Evolutionary conservation across 2,797 vertebrate genomes (phyloP).

Genomic region (Jordanella pulchra): DNA sequence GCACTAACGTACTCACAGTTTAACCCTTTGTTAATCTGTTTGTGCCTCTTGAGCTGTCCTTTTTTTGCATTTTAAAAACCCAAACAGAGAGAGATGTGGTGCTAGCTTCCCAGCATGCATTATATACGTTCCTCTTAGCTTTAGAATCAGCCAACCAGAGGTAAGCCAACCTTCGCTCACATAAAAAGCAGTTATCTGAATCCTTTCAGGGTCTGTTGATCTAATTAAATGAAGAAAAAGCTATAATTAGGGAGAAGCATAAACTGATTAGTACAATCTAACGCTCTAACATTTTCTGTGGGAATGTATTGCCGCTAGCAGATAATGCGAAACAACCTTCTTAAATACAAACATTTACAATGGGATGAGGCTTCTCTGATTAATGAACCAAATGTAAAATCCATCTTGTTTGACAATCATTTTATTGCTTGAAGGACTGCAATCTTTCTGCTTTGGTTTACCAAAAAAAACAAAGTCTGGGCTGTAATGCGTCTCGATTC

Average conservation of each 20-base stretch:
- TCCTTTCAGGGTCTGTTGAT: constrained; percentile 17
- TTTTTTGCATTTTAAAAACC: background rate
- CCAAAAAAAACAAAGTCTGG: background rate
- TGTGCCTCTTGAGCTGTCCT: background rate
- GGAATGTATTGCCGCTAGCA: constrained; percentile 5
- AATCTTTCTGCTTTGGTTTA: constrained; percentile 29
- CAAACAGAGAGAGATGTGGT: background rate
- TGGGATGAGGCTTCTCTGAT: background rate
- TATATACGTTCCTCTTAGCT: background rate
- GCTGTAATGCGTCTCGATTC: background rate
- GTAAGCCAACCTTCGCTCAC: background rate
- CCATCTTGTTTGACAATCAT: background rate
- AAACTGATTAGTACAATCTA: constrained; percentile 6
- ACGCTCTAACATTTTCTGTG: constrained; percentile 3
- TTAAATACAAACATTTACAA: constrained; percentile 11
- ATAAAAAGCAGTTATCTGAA: constrained; percentile 4
- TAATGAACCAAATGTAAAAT: constrained; percentile 13
- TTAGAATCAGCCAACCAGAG: background rate
- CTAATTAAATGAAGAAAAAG: constrained; percentile 9
- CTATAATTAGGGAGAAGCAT: constrained; percentile 2
- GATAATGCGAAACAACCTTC: background rate
- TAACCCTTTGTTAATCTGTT: background rate
- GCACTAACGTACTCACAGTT: background rate
- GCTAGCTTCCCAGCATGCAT: background rate
- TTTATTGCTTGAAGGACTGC: background rate